Evolutionary conservation across 35 echinoderm and acorn worm genomes (phyloP).

Genomic region (Lytechinus pictus): DNA sequence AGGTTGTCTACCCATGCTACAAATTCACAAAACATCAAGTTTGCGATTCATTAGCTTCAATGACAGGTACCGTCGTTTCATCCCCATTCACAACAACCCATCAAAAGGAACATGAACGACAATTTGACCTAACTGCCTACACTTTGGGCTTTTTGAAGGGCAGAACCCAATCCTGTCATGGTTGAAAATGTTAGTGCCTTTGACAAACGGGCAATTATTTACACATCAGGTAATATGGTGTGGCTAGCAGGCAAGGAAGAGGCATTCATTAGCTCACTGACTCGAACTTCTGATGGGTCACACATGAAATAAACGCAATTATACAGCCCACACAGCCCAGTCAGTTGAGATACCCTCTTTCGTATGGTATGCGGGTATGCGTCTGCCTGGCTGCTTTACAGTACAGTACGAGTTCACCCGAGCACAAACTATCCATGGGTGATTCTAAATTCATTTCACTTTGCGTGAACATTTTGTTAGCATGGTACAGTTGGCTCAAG

Average conservation of each 20-base stretch:
- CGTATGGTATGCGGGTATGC: neutral
- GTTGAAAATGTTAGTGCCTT: neutral
- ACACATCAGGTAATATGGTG: neutral
- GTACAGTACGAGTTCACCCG: neutral
- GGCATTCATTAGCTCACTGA: slow-evolving; percentile 37
- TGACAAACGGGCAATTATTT: slow-evolving; percentile 45
- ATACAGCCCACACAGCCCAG: slow-evolving; percentile 25
- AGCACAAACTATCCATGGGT: neutral
- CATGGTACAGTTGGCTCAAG: neutral
- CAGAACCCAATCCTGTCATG: neutral
- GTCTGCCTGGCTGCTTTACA: neutral
- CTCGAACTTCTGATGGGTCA: neutral
- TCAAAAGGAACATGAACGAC: neutral
- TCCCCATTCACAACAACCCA: neutral
- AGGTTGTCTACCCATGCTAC: neutral
- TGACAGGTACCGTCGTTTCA: neutral
- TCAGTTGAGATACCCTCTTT: neutral
- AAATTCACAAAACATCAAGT: neutral
- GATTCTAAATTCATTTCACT: slow-evolving; percentile 35
- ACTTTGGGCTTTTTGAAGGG: neutral
- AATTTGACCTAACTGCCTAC: neutral
- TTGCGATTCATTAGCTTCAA: neutral
- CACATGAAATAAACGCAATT: slow-evolving; percentile 14
- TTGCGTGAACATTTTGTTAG: slow-evolving; percentile 20
- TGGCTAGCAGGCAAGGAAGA: neutral